These are phyloP conservation scores for Propithecus perrieri DNA, from an alignment of 2,797 vertebrate species.

Conservation along the genomic window DNA sequence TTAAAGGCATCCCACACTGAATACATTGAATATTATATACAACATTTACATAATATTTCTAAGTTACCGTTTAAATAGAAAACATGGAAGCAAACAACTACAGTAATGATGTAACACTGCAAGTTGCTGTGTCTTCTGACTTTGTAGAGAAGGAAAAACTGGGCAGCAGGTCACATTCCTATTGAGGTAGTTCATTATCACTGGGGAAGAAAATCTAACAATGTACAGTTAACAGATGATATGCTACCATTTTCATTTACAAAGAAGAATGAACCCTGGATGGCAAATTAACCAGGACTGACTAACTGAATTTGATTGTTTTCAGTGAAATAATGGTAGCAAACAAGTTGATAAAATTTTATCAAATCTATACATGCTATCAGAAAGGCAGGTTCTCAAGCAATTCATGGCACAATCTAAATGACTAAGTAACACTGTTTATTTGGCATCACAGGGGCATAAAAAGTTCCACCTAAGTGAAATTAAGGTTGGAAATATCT, in stretches of 20 bases:
- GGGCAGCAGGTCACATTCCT: not conserved
- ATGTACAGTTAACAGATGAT: not conserved
- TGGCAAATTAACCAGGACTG: not conserved
- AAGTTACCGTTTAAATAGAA: constrained; percentile 35
- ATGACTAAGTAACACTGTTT: not conserved
- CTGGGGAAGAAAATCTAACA: constrained; percentile 35
- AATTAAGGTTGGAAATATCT: not conserved
- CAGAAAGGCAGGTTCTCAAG: not conserved
- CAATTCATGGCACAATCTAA: not conserved
- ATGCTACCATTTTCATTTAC: constrained; percentile 31
- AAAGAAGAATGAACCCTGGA: constrained; percentile 7
- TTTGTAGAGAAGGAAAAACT: constrained; percentile 29
- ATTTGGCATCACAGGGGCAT: not conserved
- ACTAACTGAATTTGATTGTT: constrained; percentile 31
- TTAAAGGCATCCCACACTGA: not conserved
- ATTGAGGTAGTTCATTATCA: not conserved
- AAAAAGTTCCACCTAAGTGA: constrained; percentile 17
- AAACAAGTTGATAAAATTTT: not conserved
- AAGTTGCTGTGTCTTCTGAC: not conserved
- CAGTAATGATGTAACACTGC: not conserved
- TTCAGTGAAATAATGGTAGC: not conserved
- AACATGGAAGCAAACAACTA: not conserved
- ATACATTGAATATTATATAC: not conserved
- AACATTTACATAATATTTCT: not conserved
- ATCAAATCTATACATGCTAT: not conserved